Percentiles rank a stretch among this genome's conserved stretches.
Conservation (phyloP, 2,113 vertebrate species). For the Columba janthina region DNA sequence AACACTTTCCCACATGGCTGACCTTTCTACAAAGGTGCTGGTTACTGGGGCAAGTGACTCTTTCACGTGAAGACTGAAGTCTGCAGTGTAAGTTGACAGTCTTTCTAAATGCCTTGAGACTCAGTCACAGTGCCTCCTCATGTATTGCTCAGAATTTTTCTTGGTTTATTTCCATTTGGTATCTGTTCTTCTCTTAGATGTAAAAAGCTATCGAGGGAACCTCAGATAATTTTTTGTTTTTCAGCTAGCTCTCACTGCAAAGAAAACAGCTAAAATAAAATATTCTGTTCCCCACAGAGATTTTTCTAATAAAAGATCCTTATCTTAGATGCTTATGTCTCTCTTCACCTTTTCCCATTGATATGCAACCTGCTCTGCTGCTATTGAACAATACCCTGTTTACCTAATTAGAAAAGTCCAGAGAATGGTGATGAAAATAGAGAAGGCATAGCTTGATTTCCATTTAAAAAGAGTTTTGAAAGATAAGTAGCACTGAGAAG, state of each 20-base stretch:
- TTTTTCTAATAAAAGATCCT: not conserved
- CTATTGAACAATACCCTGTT: not conserved
- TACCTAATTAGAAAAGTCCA: not conserved
- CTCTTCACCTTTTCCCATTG: not conserved
- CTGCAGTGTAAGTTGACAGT: not conserved
- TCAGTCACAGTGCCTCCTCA: not conserved
- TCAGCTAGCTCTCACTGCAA: not conserved
- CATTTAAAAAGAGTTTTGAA: not conserved
- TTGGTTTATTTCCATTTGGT: not conserved
- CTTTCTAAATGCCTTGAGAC: not conserved
- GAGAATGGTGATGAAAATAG: not conserved
- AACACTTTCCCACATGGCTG: not conserved
- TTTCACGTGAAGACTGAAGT: not conserved
- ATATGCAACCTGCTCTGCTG: not conserved
- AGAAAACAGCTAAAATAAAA: not conserved
- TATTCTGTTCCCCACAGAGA: not conserved
- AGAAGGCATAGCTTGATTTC: not conserved
- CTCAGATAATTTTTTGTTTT: not conserved
- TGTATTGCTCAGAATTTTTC: not conserved
- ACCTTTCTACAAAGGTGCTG: not conserved
- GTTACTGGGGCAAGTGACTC: not conserved
- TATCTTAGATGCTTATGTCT: not conserved
- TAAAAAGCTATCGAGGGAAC: not conserved
- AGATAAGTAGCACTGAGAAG: not conserved
- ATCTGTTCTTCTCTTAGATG: not conserved